These are phyloP conservation scores for Phaedon cochleariae DNA, from an alignment of 2,888 invertebrate species.

Conservation along the genomic window DNA sequence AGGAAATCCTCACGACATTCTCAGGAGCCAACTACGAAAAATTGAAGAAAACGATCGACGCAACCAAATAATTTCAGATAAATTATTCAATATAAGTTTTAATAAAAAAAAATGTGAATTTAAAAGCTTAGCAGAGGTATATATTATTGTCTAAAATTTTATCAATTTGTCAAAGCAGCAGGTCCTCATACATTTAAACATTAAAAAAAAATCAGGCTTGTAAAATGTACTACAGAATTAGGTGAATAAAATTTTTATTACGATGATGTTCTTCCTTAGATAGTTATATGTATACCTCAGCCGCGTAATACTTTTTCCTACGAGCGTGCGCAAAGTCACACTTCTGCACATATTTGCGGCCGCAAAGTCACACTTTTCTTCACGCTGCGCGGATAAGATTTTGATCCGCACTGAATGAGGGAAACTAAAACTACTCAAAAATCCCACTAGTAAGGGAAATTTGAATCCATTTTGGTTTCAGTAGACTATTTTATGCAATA, in stretches of 20 bases:
- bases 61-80: slow-evolving; percentile 64
- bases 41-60: slow-evolving; percentile 69
- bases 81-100: slow-evolving; percentile 8
- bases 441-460: too few species aligned
- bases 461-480: too few species aligned
- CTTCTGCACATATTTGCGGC: too few species aligned
- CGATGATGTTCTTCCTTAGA: too few species aligned
- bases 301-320: too few species aligned
- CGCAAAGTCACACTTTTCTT: too few species aligned
- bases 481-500: too few species aligned
- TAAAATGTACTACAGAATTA: slow-evolving; percentile 1
- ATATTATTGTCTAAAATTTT: slow-evolving; percentile 31
- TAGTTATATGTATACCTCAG: too few species aligned
- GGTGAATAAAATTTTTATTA: slow-evolving; percentile 5
- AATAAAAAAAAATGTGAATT: slow-evolving; percentile 2
- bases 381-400: too few species aligned
- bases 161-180: slow-evolving; percentile 23
- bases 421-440: too few species aligned
- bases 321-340: too few species aligned
- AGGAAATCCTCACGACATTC: slow-evolving; percentile 73
- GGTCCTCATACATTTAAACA: slow-evolving; percentile 15
- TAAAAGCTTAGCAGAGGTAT: slow-evolving; percentile 1
- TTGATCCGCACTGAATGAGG: too few species aligned
- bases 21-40: slow-evolving; percentile 82
- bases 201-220: slow-evolving; percentile 21